Evolutionary conservation across 1,140 invertebrate species (phyloP).

Genomic region (Stegodyphus dumicola): DNA sequence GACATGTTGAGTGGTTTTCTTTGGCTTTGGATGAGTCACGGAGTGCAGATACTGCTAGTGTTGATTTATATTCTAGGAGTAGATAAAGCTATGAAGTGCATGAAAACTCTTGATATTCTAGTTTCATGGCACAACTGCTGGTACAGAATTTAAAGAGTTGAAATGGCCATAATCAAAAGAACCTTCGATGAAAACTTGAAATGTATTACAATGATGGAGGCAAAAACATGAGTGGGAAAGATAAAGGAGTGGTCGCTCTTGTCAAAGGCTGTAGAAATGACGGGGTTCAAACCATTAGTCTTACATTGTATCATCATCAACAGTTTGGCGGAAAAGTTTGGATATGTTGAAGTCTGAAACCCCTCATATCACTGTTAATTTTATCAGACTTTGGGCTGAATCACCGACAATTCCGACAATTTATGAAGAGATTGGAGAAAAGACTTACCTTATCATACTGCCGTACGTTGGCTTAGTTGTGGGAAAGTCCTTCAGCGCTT

Average conservation of each 20-base stretch:
- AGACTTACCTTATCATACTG: conserved; percentile 20
- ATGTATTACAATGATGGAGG: conserved; percentile 66
- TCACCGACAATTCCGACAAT: conserved; percentile 65
- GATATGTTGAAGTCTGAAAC: conserved; percentile 64
- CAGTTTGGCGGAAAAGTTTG: conserved; percentile 63
- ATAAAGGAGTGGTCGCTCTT: conserved; percentile 62
- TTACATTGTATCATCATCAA: conserved; percentile 67
- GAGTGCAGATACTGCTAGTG: conserved; percentile 47
- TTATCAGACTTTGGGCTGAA: conserved; percentile 65
- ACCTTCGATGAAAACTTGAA: conserved; percentile 62
- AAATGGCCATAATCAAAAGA: conserved; percentile 45
- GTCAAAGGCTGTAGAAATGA: conserved; percentile 17
- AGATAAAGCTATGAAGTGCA: conserved; percentile 8
- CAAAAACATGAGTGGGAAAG: too few relatives aligned
- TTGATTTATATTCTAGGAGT: conserved; percentile 50
- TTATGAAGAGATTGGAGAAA: conserved; percentile 64
- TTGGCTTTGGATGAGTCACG: conserved; percentile 57
- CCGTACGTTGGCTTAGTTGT: too few relatives aligned
- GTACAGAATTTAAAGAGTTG: conserved; percentile 64
- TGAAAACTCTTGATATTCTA: conserved; percentile 33
- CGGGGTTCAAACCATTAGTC: conserved; percentile 49
- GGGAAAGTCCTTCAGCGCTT: conserved; percentile 64
- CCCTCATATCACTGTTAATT: conserved; percentile 65
- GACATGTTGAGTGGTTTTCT: conserved; percentile 34
- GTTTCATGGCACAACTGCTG: conserved; percentile 35